These are phyloP conservation scores for Mystacornis crossleyi DNA, from an alignment of 2,113 vertebrate species.

Conservation along the genomic window DNA sequence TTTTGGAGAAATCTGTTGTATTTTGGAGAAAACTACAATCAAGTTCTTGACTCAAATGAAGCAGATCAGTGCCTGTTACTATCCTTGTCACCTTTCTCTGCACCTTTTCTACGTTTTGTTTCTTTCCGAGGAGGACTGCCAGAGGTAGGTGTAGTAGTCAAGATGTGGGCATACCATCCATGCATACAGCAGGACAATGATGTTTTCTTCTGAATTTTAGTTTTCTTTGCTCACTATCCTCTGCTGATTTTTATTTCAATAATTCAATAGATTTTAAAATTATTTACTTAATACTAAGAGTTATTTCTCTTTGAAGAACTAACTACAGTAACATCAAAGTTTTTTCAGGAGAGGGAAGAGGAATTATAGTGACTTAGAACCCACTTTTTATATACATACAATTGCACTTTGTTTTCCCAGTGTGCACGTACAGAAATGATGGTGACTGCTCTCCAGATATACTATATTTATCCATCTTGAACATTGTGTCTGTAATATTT, in stretches of 20 bases:
- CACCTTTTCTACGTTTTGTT: neutral
- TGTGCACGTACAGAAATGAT: neutral
- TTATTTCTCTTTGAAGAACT: neutral
- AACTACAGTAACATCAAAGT: rapidly evolving
- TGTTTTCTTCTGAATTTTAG: neutral
- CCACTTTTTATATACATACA: neutral
- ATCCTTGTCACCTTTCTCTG: neutral
- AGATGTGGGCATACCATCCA: neutral
- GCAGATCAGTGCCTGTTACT: neutral
- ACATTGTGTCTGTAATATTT: neutral
- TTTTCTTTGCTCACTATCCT: neutral
- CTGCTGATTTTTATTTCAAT: neutral
- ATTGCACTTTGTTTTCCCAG: neutral
- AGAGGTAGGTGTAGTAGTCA: neutral
- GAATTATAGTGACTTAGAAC: neutral
- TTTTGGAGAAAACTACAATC: neutral
- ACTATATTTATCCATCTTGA: neutral
- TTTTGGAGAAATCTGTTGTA: neutral
- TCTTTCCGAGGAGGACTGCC: neutral
- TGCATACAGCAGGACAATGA: neutral
- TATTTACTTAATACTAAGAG: neutral
- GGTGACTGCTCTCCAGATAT: neutral
- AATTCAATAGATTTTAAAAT: neutral
- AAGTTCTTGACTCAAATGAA: neutral
- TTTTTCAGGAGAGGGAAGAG: neutral